Evolutionary conservation across 2,888 invertebrate species (phyloP).

Genomic region (Amphipoea lucens): DNA sequence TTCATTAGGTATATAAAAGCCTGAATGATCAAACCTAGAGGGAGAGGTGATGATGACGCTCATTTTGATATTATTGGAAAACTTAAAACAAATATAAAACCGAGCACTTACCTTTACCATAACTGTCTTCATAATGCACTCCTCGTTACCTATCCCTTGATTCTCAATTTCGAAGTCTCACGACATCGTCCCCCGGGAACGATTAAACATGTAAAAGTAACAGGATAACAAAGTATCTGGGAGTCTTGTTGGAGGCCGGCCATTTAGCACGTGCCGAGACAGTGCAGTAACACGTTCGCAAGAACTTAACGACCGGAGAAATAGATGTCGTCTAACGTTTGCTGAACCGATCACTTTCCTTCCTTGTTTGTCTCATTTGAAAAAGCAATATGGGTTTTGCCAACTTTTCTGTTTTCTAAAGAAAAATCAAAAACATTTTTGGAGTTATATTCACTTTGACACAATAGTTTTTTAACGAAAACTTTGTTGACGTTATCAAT

Average conservation of each 20-base stretch:
- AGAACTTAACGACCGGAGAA: slow-evolving; percentile 83
- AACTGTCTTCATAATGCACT: slow-evolving; percentile 15
- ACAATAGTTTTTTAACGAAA: not conserved
- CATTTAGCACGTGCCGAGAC: slow-evolving; percentile 88
- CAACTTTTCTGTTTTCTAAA: not conserved
- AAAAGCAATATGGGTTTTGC: slow-evolving; percentile 1
- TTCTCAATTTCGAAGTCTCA: slow-evolving; percentile 64
- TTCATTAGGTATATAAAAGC: not conserved
- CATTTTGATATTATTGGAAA: not conserved
- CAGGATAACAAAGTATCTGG: slow-evolving; percentile 87
- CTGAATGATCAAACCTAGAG: not conserved
- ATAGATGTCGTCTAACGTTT: slow-evolving; percentile 69
- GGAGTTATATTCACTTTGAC: too few relatives aligned
- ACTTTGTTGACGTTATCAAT: not conserved
- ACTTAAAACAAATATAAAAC: not conserved
- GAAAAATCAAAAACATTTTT: not conserved
- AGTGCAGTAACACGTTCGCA: slow-evolving; percentile 85
- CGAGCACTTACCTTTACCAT: not conserved
- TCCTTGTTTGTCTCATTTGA: slow-evolving; percentile 49
- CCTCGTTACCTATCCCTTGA: slow-evolving; percentile 59
- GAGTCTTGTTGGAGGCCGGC: slow-evolving; percentile 80
- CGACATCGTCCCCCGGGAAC: slow-evolving; percentile 78
- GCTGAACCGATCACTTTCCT: slow-evolving; percentile 63
- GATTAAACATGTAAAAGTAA: slow-evolving; percentile 90
- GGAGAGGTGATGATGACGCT: not conserved